phyloP scores from a whole-genome alignment of 2,113 vertebrate species.

The Bubo blakistoni region DNA sequence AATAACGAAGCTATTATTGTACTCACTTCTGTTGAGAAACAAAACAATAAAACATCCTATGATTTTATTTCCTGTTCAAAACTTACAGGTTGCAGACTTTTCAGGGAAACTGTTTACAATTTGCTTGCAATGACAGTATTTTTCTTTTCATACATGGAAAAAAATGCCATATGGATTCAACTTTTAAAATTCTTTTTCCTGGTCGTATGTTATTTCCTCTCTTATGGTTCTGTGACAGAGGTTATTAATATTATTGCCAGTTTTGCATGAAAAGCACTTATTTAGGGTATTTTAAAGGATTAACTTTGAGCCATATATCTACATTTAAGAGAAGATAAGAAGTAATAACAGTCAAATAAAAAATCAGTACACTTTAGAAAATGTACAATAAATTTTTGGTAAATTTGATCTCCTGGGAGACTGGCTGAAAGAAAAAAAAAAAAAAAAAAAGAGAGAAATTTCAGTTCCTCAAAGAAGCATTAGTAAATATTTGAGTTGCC shows the following conservation, averaged over 20 bases:
- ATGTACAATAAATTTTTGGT: neutral
- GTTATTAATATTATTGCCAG: neutral
- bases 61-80: neutral
- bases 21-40: neutral
- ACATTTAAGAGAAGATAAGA: neutral
- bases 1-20: neutral
- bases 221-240: neutral
- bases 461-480: neutral
- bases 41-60: neutral
- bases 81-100: neutral
- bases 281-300: neutral
- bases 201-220: neutral
- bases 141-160: rapidly evolving
- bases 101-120: neutral
- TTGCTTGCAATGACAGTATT: neutral
- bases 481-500: neutral
- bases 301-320: neutral
- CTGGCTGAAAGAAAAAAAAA: neutral
- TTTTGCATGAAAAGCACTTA: neutral
- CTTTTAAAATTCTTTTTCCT: neutral
- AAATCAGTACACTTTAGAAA: too few relatives aligned
- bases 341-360: neutral
- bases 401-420: neutral
- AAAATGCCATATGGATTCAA: rapidly evolving
- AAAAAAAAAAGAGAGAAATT: neutral